These are phyloP conservation scores for Gymnobelideus leadbeateri DNA, from an alignment of 2,113 vertebrate species.

Conservation along the genomic window DNA sequence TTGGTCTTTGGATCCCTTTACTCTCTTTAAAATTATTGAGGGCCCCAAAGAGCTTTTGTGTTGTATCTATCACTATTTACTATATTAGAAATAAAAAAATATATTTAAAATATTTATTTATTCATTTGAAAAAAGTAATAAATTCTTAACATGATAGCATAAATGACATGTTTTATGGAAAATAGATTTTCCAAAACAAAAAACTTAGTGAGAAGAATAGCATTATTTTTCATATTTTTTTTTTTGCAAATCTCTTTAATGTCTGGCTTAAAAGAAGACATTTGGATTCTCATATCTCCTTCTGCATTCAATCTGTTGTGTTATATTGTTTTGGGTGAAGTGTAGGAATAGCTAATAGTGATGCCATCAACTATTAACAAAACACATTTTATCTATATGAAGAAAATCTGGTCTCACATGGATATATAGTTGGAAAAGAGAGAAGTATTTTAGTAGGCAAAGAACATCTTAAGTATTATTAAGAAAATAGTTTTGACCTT, in stretches of 20 bases:
- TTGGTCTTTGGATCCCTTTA: background rate
- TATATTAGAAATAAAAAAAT: background rate
- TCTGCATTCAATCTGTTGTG: slow-evolving; percentile 2
- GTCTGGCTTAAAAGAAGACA: background rate
- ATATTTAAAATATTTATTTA: background rate
- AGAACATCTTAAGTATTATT: background rate
- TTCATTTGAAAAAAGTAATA: background rate
- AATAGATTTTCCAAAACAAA: background rate
- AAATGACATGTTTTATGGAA: background rate
- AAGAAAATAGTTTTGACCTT: background rate
- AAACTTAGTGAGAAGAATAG: background rate
- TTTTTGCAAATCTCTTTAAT: background rate
- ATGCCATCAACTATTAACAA: background rate
- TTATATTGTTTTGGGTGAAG: background rate
- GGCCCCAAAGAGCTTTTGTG: background rate
- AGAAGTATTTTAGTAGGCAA: background rate
- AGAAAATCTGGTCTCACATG: background rate
- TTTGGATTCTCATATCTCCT: background rate
- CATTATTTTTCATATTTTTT: background rate
- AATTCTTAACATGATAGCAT: background rate
- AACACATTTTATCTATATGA: background rate
- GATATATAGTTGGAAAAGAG: background rate
- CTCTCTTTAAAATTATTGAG: background rate
- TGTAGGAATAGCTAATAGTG: background rate
- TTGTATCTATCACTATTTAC: background rate